Base-by-base conservation (phyloP, 1,140 invertebrate species). In the Diprion similis region DNA sequence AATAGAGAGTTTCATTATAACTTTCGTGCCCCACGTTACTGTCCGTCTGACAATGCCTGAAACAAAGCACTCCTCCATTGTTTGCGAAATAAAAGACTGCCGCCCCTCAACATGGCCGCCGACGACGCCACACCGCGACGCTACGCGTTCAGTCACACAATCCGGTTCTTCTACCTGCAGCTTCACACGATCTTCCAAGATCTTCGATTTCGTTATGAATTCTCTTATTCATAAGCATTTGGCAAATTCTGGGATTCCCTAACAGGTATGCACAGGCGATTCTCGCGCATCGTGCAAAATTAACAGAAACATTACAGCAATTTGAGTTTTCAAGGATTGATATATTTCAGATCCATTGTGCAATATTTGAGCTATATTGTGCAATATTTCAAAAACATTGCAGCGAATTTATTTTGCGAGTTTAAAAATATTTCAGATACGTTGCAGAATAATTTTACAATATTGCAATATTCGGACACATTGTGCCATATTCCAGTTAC, bases 1-100 rank as follows among this genome's bases (percentile, higher is more conserved):
- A 86, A 86, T 85, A 86, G 84, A 59, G 51, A 84, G 83, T 86
- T 86, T 86, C 85, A 85, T 86, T 86, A 86, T 85, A 86, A 86
- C 85, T 86, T 86, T 85, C 85, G 83, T 84, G 79, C 79, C 78
- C 24, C 82, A 80, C 84, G 84, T 85, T 84, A 84, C 83, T 85
- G 82, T 84, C 83, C 82, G 81, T 78, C 83, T 86, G 83, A 85
- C 82, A 86, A 85, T 85, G 84, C 83, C 83, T 84, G 83, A 85
- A 85, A 85, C 85, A 86, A 86, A 85, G 83, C 81, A 80, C 77
- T 78, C 79, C 78, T 79, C 82, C 79, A 85, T 85, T 85, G 85
- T 85, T 86, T 85, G 84, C 76, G 83, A 85, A 84, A 85, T 84
- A 86, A 86, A 86, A 85, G 84, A 83, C 79, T 79, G 78, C 80